phyloP scores from a whole-genome alignment of 1,140 invertebrate species.

The Chrysopa pallens region DNA sequence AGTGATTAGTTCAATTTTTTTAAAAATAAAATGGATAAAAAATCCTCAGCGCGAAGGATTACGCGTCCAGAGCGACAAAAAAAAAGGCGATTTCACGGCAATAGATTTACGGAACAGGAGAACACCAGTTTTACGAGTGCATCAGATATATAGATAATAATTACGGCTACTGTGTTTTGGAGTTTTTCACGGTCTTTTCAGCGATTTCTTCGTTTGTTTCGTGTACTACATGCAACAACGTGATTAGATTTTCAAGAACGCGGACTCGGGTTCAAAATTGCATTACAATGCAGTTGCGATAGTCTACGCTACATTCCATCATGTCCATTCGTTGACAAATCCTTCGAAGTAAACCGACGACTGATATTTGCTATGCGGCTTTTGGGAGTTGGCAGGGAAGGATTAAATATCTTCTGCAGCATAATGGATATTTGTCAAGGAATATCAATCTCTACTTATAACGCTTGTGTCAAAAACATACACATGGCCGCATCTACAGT shows the following conservation, averaged over 20 bases:
- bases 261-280: not conserved
- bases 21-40: not conserved
- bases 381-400: slow-evolving; percentile 10
- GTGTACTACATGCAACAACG: not conserved
- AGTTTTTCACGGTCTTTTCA: not conserved
- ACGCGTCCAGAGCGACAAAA: not conserved
- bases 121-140: too few relatives aligned
- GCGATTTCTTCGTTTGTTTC: not conserved
- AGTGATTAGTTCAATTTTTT: not conserved
- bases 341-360: slow-evolving; percentile 10
- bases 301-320: slow-evolving; percentile 6
- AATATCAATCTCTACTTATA: slow-evolving; percentile 4
- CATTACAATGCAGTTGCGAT: not conserved
- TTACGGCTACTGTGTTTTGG: not conserved
- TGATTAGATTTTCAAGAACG: not conserved
- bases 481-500: slow-evolving; percentile 2
- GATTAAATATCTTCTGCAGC: slow-evolving; percentile 10
- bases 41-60: not conserved
- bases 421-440: slow-evolving; percentile 12
- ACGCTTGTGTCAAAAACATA: slow-evolving; percentile 6
- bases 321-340: slow-evolving; percentile 5
- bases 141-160: not conserved
- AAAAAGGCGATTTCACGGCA: not conserved
- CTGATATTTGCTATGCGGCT: slow-evolving; percentile 10
- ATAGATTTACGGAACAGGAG: not conserved